Evolutionary conservation across 2,113 vertebrate genomes (phyloP).

Genomic region (Heliornis fulica): DNA sequence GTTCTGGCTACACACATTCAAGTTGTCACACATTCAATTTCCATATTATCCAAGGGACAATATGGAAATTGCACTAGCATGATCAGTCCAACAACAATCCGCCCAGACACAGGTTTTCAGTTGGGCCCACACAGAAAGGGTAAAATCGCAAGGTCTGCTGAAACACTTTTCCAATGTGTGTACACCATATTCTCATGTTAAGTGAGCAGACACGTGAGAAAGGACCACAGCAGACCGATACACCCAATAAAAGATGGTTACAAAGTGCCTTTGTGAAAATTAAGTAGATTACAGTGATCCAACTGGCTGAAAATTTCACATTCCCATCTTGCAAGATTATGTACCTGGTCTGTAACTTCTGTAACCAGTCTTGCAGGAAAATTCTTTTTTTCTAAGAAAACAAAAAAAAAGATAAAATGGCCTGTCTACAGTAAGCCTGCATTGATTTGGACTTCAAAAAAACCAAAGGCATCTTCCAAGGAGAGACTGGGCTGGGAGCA

Average conservation of each 20-base stretch:
- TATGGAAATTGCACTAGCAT: too few species aligned
- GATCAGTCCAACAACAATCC: background rate
- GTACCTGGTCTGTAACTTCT: background rate
- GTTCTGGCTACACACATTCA: background rate
- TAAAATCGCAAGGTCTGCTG: background rate
- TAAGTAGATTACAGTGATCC: background rate
- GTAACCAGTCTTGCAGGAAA: background rate
- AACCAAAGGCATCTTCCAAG: background rate
- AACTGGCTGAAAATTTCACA: background rate
- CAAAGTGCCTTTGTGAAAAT: background rate
- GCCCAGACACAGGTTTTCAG: rapidly evolving
- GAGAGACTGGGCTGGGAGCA: background rate
- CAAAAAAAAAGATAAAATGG: background rate
- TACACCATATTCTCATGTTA: background rate
- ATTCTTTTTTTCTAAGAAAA: background rate
- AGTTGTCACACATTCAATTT: too few species aligned
- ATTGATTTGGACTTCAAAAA: background rate
- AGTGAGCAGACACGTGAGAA: background rate
- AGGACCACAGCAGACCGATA: background rate
- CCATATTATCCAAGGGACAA: too few species aligned
- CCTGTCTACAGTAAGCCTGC: background rate
- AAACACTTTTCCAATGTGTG: background rate
- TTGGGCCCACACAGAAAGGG: rapidly evolving
- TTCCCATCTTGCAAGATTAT: background rate
- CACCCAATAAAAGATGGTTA: background rate